Percentiles rank a stretch among this genome's conserved stretches.
These are phyloP conservation scores for Lagria hirta DNA, from an alignment of 2,888 invertebrate species.

Conservation along the genomic window DNA sequence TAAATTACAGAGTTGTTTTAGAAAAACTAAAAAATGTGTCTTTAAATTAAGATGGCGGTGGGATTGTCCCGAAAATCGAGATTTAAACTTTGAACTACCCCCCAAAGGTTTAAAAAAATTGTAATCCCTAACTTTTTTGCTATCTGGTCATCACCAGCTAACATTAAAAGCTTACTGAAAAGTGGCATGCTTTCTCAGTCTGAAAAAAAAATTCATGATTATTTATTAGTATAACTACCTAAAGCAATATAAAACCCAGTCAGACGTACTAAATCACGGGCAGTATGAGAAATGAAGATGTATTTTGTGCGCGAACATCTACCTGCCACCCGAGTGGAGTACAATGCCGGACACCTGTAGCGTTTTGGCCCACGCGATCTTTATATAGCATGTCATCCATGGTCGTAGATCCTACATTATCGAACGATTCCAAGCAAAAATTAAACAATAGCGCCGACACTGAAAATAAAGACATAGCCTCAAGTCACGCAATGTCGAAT, in stretches of 20 bases:
- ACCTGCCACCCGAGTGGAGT: constrained; percentile 43
- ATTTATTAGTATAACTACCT: constrained; percentile 3
- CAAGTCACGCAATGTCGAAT: constrained; percentile 26
- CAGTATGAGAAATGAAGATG: constrained; percentile 41
- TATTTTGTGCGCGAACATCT: constrained; percentile 44
- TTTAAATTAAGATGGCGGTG: too few relatives aligned
- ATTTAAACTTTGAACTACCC: too few relatives aligned
- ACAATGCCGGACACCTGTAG: constrained; percentile 38
- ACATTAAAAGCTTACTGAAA: too few relatives aligned
- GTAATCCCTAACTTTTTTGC: too few relatives aligned
- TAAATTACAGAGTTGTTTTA: too few relatives aligned
- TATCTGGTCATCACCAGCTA: too few relatives aligned
- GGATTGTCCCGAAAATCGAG: too few relatives aligned
- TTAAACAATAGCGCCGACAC: constrained; percentile 20
- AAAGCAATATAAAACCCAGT: constrained; percentile 13
- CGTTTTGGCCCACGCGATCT: constrained; percentile 47
- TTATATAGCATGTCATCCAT: constrained; percentile 39
- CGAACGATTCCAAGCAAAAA: constrained; percentile 12
- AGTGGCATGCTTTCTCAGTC: too few relatives aligned
- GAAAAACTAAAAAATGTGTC: too few relatives aligned
- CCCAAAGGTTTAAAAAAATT: too few relatives aligned
- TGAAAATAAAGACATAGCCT: constrained; percentile 24
- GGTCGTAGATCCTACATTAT: constrained; percentile 46
- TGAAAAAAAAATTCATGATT: too few relatives aligned
- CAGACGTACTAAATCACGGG: constrained; percentile 29